Evolutionary conservation across 2,113 vertebrate species (phyloP).

Genomic region (Sinocyclocheilus anshuiensis): DNA sequence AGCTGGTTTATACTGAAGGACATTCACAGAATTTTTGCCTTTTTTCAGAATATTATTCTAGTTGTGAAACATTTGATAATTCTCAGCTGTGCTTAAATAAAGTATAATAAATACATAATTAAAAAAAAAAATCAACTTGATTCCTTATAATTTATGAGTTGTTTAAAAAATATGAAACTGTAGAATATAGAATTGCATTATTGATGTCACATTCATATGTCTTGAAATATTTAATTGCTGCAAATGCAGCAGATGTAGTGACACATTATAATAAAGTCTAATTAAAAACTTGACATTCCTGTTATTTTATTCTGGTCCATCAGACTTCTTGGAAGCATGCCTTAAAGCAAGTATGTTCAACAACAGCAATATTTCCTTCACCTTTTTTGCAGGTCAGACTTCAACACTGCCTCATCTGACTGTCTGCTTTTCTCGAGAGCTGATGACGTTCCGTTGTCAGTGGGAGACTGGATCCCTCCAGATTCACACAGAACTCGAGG

Average conservation of each 20-base stretch:
- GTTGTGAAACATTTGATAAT: not conserved
- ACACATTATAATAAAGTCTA: not conserved
- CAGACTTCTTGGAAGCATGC: constrained; percentile 1
- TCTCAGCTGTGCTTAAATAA: not conserved
- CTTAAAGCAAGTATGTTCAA: not conserved
- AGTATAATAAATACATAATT: too few species aligned
- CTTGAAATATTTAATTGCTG: not conserved
- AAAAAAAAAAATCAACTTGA: not conserved
- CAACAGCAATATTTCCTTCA: not conserved
- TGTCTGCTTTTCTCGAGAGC: constrained; percentile 86
- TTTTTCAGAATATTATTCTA: constrained; percentile 3
- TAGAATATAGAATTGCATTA: not conserved
- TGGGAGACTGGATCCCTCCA: constrained; percentile 80
- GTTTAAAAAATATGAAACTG: not conserved
- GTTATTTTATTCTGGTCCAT: not conserved
- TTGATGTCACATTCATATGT: not conserved
- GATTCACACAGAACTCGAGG: constrained; percentile 72
- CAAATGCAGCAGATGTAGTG: not conserved
- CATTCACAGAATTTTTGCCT: not conserved
- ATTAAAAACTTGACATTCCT: not conserved
- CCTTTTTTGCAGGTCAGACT: constrained; percentile 19
- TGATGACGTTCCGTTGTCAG: constrained; percentile 89
- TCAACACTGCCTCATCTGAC: constrained; percentile 73
- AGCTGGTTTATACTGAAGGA: constrained; percentile 29
- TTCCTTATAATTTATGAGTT: not conserved